Evolutionary conservation across 2,888 invertebrate genomes (phyloP).

Genomic region (Ornithoptera priamus): DNA sequence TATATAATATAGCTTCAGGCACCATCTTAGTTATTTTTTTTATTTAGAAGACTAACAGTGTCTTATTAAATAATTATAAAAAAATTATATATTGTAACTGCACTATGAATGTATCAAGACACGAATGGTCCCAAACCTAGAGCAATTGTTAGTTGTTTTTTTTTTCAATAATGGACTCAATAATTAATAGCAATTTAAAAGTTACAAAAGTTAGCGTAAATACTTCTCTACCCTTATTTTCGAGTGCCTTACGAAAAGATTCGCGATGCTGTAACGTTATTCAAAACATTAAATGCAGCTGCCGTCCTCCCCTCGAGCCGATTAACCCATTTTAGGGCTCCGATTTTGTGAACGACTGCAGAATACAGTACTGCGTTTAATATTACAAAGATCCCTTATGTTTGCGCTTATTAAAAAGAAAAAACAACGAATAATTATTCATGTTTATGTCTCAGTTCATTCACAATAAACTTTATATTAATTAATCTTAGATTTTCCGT

Average conservation of each 20-base stretch:
- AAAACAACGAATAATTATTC: not conserved
- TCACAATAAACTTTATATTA: no score
- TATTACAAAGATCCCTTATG: slow-evolving; percentile 5
- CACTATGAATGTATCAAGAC: no score
- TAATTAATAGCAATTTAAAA: not conserved
- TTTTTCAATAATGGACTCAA: no score
- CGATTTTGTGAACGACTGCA: slow-evolving; percentile 24
- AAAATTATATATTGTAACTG: no score
- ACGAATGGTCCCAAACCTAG: no score
- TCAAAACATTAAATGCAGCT: slow-evolving; percentile 76
- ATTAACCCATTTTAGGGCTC: slow-evolving; percentile 71
- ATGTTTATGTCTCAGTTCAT: not conserved
- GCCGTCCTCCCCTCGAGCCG: slow-evolving; percentile 65
- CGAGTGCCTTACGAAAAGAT: slow-evolving; percentile 41
- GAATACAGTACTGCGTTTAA: slow-evolving; percentile 19
- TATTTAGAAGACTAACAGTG: no score
- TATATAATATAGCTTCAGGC: no score
- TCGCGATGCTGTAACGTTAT: slow-evolving; percentile 48
- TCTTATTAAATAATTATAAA: no score
- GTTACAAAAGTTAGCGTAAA: slow-evolving; percentile 1
- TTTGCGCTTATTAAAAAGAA: slow-evolving; percentile 7
- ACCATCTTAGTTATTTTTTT: no score
- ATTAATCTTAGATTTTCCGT: no score
- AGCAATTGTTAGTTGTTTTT: no score
- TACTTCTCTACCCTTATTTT: slow-evolving; percentile 12